phyloP scores from a whole-genome alignment of 2,888 invertebrate genomes.

The Pristionchus mayeri region DNA sequence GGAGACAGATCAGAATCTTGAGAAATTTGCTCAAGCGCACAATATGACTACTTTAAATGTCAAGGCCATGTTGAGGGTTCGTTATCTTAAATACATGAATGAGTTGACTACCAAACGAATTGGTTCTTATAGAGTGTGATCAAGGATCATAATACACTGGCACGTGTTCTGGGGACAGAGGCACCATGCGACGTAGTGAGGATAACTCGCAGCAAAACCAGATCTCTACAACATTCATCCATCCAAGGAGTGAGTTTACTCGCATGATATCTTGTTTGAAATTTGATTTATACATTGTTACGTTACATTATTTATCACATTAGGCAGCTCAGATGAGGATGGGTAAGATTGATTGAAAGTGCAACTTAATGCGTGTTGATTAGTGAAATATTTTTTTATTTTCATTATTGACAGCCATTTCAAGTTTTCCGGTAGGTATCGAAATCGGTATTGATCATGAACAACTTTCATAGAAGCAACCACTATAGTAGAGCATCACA shows the following conservation, averaged over 20 bases:
- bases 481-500: no score
- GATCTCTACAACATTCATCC: neutral
- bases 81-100: neutral
- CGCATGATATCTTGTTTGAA: neutral
- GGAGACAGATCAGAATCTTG: slow-evolving; percentile 47
- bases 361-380: no score
- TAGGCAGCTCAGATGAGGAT: no score
- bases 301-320: no score
- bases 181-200: neutral
- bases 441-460: no score
- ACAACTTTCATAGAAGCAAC: no score
- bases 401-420: no score
- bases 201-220: slow-evolving; percentile 10
- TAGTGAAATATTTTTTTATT: no score
- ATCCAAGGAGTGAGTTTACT: neutral
- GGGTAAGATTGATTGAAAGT: no score
- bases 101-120: neutral
- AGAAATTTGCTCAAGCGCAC: slow-evolving; percentile 34
- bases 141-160: slow-evolving; percentile 29
- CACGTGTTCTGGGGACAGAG: slow-evolving; percentile 36
- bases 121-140: slow-evolving; percentile 25
- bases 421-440: no score
- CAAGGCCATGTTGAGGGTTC: slow-evolving; percentile 47
- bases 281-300: no score
- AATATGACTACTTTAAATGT: slow-evolving; percentile 51